Conservation (phyloP, 2,113 vertebrate species). For the Stigmatopora nigra region DNA sequence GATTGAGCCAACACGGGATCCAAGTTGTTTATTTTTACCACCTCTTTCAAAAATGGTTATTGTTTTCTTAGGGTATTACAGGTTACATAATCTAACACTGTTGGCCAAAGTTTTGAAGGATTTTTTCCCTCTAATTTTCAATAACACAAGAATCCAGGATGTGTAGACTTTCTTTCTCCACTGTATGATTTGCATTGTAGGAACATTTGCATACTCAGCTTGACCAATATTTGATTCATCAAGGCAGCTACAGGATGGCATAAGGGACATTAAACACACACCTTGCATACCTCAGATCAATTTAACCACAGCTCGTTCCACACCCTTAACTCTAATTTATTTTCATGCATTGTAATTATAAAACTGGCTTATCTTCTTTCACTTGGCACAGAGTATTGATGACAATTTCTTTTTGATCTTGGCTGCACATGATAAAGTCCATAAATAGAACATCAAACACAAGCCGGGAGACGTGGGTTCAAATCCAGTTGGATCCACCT, state of each 20-base stretch:
- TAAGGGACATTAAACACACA: conserved; percentile 8
- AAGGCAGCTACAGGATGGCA: not conserved
- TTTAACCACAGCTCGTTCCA: conserved; percentile 22
- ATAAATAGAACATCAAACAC: too few species aligned
- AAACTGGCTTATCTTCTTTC: conserved; percentile 7
- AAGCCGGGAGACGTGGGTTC: too few species aligned
- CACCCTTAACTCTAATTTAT: conserved; percentile 24
- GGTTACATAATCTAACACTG: not conserved
- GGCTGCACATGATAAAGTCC: too few species aligned
- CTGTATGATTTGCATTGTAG: not conserved
- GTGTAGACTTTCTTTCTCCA: not conserved
- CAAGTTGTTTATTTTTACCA: not conserved
- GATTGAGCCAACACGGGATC: not conserved
- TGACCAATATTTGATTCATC: conserved; percentile 3
- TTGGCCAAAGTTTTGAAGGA: not conserved
- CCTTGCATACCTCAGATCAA: conserved; percentile 14
- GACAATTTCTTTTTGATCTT: too few species aligned
- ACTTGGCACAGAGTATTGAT: conserved; percentile 2
- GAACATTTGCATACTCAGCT: not conserved
- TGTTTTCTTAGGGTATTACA: not conserved
- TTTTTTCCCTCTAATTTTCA: not conserved
- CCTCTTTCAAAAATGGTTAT: not conserved
- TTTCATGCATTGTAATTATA: conserved; percentile 28
- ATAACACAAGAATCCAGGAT: too few species aligned
- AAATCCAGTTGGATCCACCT: too few species aligned